Percentiles rank a stretch among this genome's conserved stretches.
phyloP scores from a whole-genome alignment of 2,113 vertebrate genomes.

The Felis catus region F.catus_Fca126_mat1.0 CM031428.1:65495001-65495500 shows the following conservation, averaged over 20 bases:
- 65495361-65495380: not conserved
- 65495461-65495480: not conserved
- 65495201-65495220: not conserved
- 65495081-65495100: not conserved
- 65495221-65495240: not conserved
- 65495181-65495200: not conserved
- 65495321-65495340: not conserved
- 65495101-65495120: not conserved
- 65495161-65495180: not conserved
- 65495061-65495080: rapidly evolving
- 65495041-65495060: not conserved
- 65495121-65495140: not conserved
- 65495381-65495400: not conserved
- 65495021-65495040: too few species aligned
- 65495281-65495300: not conserved
- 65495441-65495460: not conserved
- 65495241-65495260: not conserved
- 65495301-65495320: not conserved
- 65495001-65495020: not conserved
- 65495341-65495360: rapidly evolving
- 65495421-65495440: not conserved
- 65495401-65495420: too few species aligned
- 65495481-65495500: not conserved
- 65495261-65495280: not conserved
- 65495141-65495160: not conserved